Evolutionary conservation across 2,888 invertebrate species (phyloP).

Genomic region (Pseudanteris insignis): DNA sequence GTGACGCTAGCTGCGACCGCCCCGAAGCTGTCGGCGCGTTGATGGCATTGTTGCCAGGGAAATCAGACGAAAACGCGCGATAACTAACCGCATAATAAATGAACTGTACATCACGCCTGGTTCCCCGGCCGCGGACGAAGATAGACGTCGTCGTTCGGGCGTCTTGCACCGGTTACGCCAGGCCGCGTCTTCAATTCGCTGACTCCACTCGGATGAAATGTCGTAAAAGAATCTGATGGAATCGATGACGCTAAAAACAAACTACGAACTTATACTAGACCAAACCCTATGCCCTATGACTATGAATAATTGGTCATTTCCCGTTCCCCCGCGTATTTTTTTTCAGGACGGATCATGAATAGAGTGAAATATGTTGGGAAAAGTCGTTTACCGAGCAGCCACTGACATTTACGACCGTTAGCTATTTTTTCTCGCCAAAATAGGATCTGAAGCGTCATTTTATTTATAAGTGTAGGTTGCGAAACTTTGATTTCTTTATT

Average conservation of each 20-base stretch:
- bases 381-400: constrained; percentile 4
- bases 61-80: constrained; percentile 68
- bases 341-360: constrained; percentile 17
- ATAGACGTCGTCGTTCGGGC: constrained; percentile 38
- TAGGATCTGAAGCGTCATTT: no score
- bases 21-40: constrained; percentile 53
- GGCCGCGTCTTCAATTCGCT: no score
- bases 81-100: constrained; percentile 68
- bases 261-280: constrained; percentile 17
- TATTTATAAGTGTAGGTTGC: no score
- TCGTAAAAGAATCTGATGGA: constrained; percentile 41
- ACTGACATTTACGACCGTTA: not conserved
- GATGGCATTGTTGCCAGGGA: constrained; percentile 67
- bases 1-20: constrained; percentile 50
- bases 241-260: constrained; percentile 41
- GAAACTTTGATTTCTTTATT: no score
- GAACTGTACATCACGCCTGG: constrained; percentile 68
- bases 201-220: constrained; percentile 42
- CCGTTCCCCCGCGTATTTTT: not conserved
- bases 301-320: constrained; percentile 39
- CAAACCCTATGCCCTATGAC: constrained; percentile 33
- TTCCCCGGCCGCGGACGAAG: constrained; percentile 51
- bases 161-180: no score
- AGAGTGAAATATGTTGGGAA: constrained; percentile 14
- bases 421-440: constrained; percentile 8